Percentiles rank a stretch among this genome's conserved stretches.
phyloP scores from a whole-genome alignment of 2,888 invertebrate species.

The Biston betularia region DNA sequence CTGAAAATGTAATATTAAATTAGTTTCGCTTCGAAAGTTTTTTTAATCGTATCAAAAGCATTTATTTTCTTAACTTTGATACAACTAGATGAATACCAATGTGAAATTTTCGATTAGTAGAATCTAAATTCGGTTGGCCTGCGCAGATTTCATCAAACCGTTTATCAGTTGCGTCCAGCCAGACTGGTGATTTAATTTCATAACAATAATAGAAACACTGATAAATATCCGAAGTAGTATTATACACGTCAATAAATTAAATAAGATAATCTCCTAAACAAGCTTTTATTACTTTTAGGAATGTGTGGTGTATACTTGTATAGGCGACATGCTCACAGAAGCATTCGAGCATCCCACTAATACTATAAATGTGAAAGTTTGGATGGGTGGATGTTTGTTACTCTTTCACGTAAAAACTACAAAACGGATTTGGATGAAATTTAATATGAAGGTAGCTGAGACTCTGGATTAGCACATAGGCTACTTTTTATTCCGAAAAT shows the following conservation, averaged over 20 bases:
- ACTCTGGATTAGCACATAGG: too few relatives aligned
- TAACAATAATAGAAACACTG: not conserved
- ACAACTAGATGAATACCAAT: not conserved
- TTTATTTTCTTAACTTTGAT: constrained; percentile 10
- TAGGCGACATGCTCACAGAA: not conserved
- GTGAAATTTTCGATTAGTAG: not conserved
- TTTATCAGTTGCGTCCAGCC: constrained; percentile 1
- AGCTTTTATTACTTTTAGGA: too few relatives aligned
- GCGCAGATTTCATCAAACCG: not conserved
- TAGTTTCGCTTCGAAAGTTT: constrained; percentile 14
- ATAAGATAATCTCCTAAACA: too few relatives aligned
- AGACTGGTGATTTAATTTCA: constrained; percentile 7
- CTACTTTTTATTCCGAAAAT: too few relatives aligned
- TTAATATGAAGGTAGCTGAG: too few relatives aligned
- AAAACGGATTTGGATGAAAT: too few relatives aligned
- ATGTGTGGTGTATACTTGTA: too few relatives aligned
- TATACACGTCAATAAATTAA: too few relatives aligned
- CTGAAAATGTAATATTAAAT: constrained; percentile 7
- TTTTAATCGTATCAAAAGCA: constrained; percentile 6
- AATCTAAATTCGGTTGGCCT: constrained; percentile 9
- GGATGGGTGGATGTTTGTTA: too few relatives aligned
- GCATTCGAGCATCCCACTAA: not conserved
- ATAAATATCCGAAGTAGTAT: too few relatives aligned
- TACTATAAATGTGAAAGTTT: too few relatives aligned
- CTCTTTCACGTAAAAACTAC: too few relatives aligned